Evolutionary conservation across 2,797 vertebrate genomes (phyloP), one percentile per base, ranked within the genome.

Genomic region (Lepus oiostolus): DNA sequence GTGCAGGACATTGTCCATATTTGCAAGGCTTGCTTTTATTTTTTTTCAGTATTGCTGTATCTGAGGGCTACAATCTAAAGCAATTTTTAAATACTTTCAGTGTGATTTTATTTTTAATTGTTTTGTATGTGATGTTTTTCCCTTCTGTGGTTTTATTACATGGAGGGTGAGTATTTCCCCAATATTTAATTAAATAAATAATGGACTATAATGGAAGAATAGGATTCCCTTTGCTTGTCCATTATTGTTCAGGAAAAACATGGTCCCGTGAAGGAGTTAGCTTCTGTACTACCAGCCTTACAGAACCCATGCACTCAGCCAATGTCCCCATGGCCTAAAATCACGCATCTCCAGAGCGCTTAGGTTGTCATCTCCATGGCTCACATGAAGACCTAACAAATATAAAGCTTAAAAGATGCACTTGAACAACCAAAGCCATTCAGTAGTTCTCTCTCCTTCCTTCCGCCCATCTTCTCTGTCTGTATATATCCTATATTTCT

Each of bases 131-230:
- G 13, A 13, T 58, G 13, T 58, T 58, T 58, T 13, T 58, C 30
- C 58, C 26, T 88, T 90, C 8, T 0, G 7, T 94, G 67, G 67
- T 83, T 88, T 88, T 63, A 89, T 67, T 65, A 77, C 16, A 60
- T 6, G 30, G 3, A 88, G 60, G 62, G 68, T 82, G 19, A 72
- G 47, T 71, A 62, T 26, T 5, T 54, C 58, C 30, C 76, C 14
- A 70, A 60, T 32, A 38, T 9, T 54, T 87, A 75, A 38, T 93
- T 74, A 81, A 82, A 81, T 17, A 90, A 90, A 86, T 63, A 90
- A 77, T 32, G 50, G 24, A 91, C 75, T 16, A 42, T 67, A 86
- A 77, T 79, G 42, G 47, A 58, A 95, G 92, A 70, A 60, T 4
- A 62, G 26, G 30, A 63, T 88, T 91, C 8, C 42, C 22, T 84